Base-by-base conservation (phyloP, 2,113 vertebrate species). In the Lepus europaeus region DNA sequence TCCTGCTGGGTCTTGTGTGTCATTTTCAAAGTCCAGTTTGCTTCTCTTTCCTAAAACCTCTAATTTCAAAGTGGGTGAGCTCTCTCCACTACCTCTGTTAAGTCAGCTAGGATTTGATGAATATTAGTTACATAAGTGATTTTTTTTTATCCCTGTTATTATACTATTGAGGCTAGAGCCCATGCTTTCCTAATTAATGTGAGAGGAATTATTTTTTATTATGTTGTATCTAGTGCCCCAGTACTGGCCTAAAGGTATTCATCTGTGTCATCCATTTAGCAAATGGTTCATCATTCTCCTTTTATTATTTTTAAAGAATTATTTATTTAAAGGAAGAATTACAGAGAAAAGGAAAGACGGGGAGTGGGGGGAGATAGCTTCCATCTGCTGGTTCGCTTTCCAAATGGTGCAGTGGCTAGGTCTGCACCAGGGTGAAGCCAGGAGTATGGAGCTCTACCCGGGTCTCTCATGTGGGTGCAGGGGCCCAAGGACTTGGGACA, bases 1-100 rank as follows among this genome's bases (percentile, higher is more conserved):
- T 27, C 29, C 56, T 7, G 0, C 59, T 0, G 0, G 64, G n/a
- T 53, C 51, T 39, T 53, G 13, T 0, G 0, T 31, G 10, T 76
- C 70, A 25, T 20, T 13, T 39, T 13, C 51, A 4, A 64, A 64
- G 69, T 9, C 78, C 29, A 1, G 2, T 36, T 33, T 9, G 3
- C 4, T 0, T 17, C 11, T 69, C 74, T 61, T 56, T 61, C n/a
- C 2, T 11, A 19, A 87, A 92, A 14, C 39, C 39, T 64, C 22
- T 74, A 1, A 31, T 76, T 90, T 64, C 53, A 72, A 70, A 63
- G 68, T 11, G 23, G 9, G 0, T 22, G 16, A 33, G 8, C 36
- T 66, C 12, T 12, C 33, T 33, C 61, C 33, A 11, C 39, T 4
- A 19, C 73, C 14, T 83, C 66, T 82, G 64, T 73, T 68, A 27